A percentile compares a stretch with the other conserved stretches of the same genome.
These are phyloP conservation scores for Avahi laniger DNA, from an alignment of 2,797 vertebrate species.

Conservation along the genomic window DNA sequence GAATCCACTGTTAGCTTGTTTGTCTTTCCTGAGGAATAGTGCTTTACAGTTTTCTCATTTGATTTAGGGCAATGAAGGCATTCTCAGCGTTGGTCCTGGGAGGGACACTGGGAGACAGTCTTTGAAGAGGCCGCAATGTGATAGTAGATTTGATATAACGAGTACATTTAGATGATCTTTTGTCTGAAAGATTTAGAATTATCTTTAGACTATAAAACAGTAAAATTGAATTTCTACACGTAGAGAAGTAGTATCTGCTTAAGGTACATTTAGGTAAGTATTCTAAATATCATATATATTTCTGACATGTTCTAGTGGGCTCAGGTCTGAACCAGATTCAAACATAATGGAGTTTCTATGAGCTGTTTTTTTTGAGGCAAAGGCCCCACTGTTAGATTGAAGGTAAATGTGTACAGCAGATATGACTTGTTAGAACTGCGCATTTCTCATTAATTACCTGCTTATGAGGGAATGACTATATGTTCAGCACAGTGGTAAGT, in stretches of 20 bases:
- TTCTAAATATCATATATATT: not conserved
- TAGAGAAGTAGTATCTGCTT: not conserved
- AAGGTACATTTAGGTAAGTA: not conserved
- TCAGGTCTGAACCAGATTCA: not conserved
- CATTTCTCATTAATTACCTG: not conserved
- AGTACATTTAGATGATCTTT: not conserved
- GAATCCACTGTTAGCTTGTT: not conserved
- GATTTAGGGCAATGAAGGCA: not conserved
- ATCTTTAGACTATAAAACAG: not conserved
- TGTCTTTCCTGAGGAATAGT: not conserved
- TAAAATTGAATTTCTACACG: not conserved
- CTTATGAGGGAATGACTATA: not conserved
- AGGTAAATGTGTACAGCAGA: not conserved
- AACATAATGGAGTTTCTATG: not conserved
- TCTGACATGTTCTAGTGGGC: not conserved
- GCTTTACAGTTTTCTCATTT: not conserved
- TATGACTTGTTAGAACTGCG: not conserved
- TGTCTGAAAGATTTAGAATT: not conserved
- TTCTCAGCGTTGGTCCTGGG: not conserved
- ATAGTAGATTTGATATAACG: not conserved
- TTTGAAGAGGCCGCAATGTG: not conserved
- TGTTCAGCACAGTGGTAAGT: not conserved
- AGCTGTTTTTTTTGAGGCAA: not conserved
- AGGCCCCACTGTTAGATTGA: accelerated
- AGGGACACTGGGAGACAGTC: not conserved